These are phyloP conservation scores for Drosophila repletoides DNA, from an alignment of 1,140 invertebrate species.

Conservation along the genomic window DNA sequence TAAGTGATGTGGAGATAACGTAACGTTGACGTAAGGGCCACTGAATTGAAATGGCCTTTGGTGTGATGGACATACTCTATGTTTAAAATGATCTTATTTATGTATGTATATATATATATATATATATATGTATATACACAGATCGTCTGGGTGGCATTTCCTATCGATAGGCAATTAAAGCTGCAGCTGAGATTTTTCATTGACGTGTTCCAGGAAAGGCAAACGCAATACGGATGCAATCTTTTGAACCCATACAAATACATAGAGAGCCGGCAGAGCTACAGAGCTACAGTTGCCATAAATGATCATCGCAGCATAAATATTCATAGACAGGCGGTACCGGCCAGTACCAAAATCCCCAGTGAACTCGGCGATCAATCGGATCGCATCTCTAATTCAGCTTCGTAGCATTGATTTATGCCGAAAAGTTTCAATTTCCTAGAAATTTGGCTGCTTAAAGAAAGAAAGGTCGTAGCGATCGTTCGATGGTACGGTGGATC, in stretches of 20 bases:
- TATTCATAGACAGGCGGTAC: conserved; percentile 25
- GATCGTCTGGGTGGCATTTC: conserved; percentile 39
- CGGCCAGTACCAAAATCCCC: conserved; percentile 11
- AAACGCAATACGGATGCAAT: conserved; percentile 52
- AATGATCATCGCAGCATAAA: conserved; percentile 6
- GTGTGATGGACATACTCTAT: no score
- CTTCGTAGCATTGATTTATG: conserved; percentile 15
- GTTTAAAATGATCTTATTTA: no score
- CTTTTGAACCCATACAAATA: conserved; percentile 28
- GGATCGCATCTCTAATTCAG: conserved; percentile 2
- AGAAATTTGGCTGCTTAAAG: conserved; percentile 16
- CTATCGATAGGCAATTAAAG: conserved; percentile 38
- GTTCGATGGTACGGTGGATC: conserved; percentile 44
- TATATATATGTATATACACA: neutral
- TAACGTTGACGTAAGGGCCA: conserved; percentile 73
- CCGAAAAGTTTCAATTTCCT: conserved; percentile 27
- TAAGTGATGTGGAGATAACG: conserved; percentile 13
- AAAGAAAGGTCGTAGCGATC: conserved; percentile 45
- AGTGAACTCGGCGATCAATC: no score
- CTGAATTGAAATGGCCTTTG: conserved; percentile 67
- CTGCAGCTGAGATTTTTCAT: conserved; percentile 29
- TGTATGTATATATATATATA: no score
- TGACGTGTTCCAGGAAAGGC: conserved; percentile 43
- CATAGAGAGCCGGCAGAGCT: neutral
- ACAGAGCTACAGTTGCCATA: neutral